Conservation (phyloP, 2,113 vertebrate species). For the Leucopsar rothschildi region DNA sequence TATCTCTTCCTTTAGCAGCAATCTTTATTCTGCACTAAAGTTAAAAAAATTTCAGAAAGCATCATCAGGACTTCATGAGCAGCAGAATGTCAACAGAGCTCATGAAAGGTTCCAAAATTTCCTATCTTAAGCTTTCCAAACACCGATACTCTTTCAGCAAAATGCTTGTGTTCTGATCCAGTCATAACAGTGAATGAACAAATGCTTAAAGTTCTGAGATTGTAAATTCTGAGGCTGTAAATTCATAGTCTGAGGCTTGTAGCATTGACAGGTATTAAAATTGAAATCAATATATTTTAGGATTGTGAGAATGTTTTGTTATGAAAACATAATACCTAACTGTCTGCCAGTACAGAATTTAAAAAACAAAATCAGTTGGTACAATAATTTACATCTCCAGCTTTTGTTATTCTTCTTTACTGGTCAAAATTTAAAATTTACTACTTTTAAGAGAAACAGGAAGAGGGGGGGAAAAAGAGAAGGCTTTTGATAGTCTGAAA, state of each 20-base stretch:
- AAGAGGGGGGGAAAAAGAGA: accelerated
- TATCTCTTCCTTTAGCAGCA: background rate
- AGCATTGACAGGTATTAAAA: background rate
- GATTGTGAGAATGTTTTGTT: background rate
- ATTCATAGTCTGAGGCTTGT: background rate
- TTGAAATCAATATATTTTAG: background rate
- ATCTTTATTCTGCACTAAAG: background rate
- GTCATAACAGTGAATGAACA: background rate
- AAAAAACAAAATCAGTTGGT: background rate
- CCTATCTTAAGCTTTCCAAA: background rate
- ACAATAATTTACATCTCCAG: background rate
- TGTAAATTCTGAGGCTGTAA: background rate
- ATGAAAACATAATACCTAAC: background rate
- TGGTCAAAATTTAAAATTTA: background rate
- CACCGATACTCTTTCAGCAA: background rate
- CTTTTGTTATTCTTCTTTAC: background rate
- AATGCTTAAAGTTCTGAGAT: background rate
- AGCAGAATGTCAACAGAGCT: background rate
- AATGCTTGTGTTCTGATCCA: background rate
- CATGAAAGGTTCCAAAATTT: background rate
- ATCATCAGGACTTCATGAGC: background rate
- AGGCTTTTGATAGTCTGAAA: background rate
- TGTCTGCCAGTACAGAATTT: background rate
- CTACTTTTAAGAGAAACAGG: background rate
- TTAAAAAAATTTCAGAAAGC: background rate